Evolutionary conservation across 2,797 vertebrate species (phyloP).

Genomic region (Sciurus vulgaris): DNA sequence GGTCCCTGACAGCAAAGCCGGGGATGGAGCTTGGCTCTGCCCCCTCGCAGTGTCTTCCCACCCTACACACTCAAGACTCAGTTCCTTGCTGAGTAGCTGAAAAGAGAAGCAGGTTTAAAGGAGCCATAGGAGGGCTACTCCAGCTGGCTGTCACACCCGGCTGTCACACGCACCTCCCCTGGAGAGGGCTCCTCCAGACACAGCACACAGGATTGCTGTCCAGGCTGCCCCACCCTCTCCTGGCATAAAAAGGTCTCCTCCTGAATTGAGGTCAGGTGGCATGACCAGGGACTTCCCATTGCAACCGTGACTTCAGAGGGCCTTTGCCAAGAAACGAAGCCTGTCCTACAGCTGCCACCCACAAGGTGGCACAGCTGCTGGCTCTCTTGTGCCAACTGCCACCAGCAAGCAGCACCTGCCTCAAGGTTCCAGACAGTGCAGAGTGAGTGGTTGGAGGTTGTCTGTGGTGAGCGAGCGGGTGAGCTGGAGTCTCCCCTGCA

Average conservation of each 20-base stretch:
- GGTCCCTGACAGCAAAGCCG: background rate
- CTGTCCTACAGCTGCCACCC: background rate
- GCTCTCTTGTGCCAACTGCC: accelerated
- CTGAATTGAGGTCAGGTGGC: background rate
- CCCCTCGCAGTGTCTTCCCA: too few species aligned
- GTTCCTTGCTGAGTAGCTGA: background rate
- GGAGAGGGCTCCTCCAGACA: background rate
- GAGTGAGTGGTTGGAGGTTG: too few species aligned
- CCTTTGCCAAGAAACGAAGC: background rate
- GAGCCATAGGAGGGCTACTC: background rate
- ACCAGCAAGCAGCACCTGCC: background rate
- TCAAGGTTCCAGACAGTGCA: background rate
- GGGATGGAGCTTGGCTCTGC: too few species aligned
- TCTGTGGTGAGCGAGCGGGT: too few species aligned
- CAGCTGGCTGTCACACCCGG: too few species aligned
- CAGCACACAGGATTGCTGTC: background rate
- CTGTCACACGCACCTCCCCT: background rate
- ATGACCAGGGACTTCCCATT: background rate
- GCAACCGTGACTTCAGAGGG: background rate
- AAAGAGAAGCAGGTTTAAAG: background rate
- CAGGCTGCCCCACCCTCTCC: too few species aligned
- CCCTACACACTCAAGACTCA: background rate
- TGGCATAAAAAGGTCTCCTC: background rate
- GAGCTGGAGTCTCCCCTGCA: too few species aligned
- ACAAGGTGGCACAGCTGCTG: accelerated